A percentile compares a stretch with the other conserved stretches of the same genome.
Conservation (phyloP, 2,113 vertebrate genomes). For the Rhinolophus ferrumequinum region DNA sequence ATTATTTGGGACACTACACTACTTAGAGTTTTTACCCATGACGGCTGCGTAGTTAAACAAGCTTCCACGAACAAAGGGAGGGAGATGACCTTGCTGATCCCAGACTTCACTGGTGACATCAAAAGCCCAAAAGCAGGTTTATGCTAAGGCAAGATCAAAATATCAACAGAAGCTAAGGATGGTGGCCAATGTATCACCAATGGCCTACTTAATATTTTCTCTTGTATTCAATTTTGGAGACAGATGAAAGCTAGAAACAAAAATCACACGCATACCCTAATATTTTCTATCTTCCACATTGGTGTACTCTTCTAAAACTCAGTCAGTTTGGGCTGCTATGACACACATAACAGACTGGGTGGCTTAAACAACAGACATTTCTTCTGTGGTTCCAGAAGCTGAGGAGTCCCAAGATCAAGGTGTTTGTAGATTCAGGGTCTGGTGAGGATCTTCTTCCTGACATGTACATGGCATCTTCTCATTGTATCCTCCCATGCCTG, state of each 20-base stretch:
- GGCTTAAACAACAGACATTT: background rate
- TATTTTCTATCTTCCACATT: background rate
- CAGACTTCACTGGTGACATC: background rate
- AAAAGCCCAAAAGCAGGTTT: background rate
- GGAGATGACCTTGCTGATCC: background rate
- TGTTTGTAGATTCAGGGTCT: background rate
- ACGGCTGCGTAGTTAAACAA: background rate
- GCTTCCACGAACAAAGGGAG: background rate
- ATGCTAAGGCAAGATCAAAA: background rate
- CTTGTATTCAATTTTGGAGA: background rate
- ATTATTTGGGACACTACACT: background rate
- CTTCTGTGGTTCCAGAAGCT: background rate
- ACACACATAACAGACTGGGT: background rate
- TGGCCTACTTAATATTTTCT: background rate
- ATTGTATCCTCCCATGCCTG: background rate
- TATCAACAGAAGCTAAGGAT: background rate
- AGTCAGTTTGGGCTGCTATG: background rate
- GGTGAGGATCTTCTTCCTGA: background rate
- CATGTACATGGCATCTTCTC: background rate
- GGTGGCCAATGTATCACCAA: background rate
- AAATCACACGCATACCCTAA: background rate
- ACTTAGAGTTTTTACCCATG: background rate
- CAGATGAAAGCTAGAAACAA: background rate
- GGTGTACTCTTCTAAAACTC: background rate
- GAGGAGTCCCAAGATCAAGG: background rate